Percentiles rank a stretch among this genome's conserved stretches.
phyloP scores from a whole-genome alignment of 2,113 vertebrate species.

The Tychaedon coryphoeus region DNA sequence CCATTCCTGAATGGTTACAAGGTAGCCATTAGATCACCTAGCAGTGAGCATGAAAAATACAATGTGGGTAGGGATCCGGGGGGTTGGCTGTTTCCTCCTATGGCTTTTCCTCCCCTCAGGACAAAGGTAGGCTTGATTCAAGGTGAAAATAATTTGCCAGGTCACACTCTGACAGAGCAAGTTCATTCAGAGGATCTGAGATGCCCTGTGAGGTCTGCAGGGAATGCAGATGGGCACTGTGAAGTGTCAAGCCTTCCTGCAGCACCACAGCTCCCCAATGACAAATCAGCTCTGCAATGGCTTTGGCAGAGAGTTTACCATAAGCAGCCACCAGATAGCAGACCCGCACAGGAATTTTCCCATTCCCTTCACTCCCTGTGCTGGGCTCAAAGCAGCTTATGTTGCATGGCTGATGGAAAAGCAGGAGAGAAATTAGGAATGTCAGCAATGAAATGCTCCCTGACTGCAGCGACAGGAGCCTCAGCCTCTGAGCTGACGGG shows the following conservation, averaged over 20 bases:
- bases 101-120: not conserved
- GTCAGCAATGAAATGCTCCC: not conserved
- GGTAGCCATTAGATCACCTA: not conserved
- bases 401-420: not conserved
- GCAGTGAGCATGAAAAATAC: not conserved
- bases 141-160: not conserved
- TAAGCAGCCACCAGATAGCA: not conserved
- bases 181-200: not conserved
- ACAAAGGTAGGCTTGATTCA: not conserved
- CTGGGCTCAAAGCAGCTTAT: not conserved
- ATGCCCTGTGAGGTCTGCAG: not conserved
- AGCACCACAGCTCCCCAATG: not conserved
- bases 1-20: not conserved
- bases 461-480: not conserved
- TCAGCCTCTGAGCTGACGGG: not conserved
- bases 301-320: not conserved
- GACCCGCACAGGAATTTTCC: not conserved
- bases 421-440: not conserved
- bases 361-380: not conserved
- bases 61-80: rapidly evolving
- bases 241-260: not conserved
- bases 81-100: not conserved
- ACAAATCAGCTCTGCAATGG: not conserved
- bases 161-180: not conserved
- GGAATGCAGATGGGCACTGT: not conserved